These are phyloP conservation scores for Camponotus floridanus DNA, from an alignment of 1,140 invertebrate species.

Conservation along the genomic window DNA sequence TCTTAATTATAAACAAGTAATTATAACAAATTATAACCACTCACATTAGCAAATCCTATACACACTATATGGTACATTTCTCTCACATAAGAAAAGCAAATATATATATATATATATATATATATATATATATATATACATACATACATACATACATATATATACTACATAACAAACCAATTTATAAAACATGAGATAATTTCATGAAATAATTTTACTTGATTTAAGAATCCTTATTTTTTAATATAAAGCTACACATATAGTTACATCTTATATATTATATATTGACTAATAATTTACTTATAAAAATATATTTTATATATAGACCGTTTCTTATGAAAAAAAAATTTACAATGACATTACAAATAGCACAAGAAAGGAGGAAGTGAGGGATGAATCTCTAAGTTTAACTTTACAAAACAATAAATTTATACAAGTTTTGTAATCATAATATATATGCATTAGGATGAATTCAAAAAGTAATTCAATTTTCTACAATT, in stretches of 20 bases:
- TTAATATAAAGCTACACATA: slow-evolving; percentile 38
- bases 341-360: slow-evolving; percentile 65
- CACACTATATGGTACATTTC: slow-evolving; percentile 22
- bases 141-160: slow-evolving; percentile 31
- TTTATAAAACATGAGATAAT: slow-evolving; percentile 30
- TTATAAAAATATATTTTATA: slow-evolving; percentile 73
- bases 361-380: slow-evolving; percentile 34
- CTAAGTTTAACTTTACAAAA: slow-evolving; percentile 49
- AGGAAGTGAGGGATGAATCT: slow-evolving; percentile 33
- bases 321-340: slow-evolving; percentile 38
- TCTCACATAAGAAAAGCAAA: not conserved
- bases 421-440: slow-evolving; percentile 41
- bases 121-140: slow-evolving; percentile 27
- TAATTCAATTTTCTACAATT: slow-evolving; percentile 30
- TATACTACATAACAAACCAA: slow-evolving; percentile 32
- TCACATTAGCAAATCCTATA: slow-evolving; percentile 21
- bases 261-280: slow-evolving; percentile 13
- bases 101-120: slow-evolving; percentile 33
- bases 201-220: slow-evolving; percentile 25
- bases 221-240: slow-evolving; percentile 4
- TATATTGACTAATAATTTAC: slow-evolving; percentile 45
- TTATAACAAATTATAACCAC: too few relatives aligned
- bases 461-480: slow-evolving; percentile 7
- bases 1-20: slow-evolving; percentile 47
- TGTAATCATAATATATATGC: slow-evolving; percentile 34